Base-by-base conservation (phyloP, 2,113 vertebrate genomes). In the Chrysemys picta region DNA sequence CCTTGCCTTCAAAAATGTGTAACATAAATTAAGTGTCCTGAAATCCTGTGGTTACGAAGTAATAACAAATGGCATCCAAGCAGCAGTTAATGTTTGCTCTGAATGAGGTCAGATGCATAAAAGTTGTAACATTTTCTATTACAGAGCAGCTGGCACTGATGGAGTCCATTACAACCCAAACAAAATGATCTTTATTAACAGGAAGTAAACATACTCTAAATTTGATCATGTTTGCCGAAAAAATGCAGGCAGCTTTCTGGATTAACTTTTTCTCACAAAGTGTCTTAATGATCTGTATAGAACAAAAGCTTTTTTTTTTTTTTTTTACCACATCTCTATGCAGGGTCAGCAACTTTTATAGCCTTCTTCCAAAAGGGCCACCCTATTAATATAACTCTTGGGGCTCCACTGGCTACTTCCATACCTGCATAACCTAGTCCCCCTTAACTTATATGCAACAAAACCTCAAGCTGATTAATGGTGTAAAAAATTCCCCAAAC, bases 11-110 rank as follows among this genome's bases (percentile, higher is more conserved):
- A 21, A 31, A 87, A 27, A 35, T 90, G 88, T 97, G 29, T 35
- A 93, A 53, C 52, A 88, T 95, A 80, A 94, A 6, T 93, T 94
- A 97, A 0, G 87, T 96, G 82, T 96, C 96, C 72, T 97, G 96
- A 52, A 98, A 97, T 97, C 97, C 59, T 93, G 92, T 31, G 84
- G 91, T 97, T 54, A 98, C 95, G 19, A 98, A 98, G 56, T 98
- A 98, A 95, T 97, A 98, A 31, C 94, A 97, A 69, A 98, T 59
- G 42, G 97, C 95, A 76, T 98, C 98, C 79, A 98, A 90, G 87
- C 95, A 98, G 80, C 97, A 98, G 95, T 98, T 98, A 0, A 84
- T 96, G 76, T 96, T 98, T 59, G 98, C 93, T 0, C 98, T 62
- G 79, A 93, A 84, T 0, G 94, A 96, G n/a, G 97, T 29, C 0